phyloP scores from a whole-genome alignment of 2,888 invertebrate genomes.

The Incurvaria masculella region DNA sequence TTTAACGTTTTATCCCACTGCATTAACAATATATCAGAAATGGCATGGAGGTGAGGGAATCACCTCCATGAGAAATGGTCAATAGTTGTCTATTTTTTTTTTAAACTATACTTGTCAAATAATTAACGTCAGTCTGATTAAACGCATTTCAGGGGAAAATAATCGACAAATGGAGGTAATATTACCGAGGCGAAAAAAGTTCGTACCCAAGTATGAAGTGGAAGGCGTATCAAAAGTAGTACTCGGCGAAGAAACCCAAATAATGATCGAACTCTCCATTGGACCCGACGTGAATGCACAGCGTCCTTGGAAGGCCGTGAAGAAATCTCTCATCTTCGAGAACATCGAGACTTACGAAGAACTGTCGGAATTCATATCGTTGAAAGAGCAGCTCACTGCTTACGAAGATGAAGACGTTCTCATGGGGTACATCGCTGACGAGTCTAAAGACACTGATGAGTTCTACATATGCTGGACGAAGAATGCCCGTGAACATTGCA shows the following conservation, averaged over 20 bases:
- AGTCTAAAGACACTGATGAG: constrained; percentile 60
- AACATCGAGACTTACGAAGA: constrained; percentile 57
- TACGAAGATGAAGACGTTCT: constrained; percentile 47
- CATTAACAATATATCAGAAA: no score
- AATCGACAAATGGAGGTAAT: neutral
- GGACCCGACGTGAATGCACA: constrained; percentile 69
- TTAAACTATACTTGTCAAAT: no score
- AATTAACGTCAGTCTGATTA: no score
- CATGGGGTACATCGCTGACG: constrained; percentile 65
- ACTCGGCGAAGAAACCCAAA: constrained; percentile 57
- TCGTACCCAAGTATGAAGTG: constrained; percentile 49
- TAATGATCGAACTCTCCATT: constrained; percentile 60
- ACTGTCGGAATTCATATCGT: constrained; percentile 37
- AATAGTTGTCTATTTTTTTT: no score
- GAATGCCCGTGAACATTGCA: constrained; percentile 53
- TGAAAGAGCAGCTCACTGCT: constrained; percentile 36
- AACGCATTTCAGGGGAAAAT: neutral
- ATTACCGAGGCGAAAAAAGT: constrained; percentile 36
- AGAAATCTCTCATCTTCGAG: constrained; percentile 60
- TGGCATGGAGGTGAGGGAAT: no score
- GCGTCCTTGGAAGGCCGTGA: constrained; percentile 68
- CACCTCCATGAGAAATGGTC: no score
- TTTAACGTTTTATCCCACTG: no score
- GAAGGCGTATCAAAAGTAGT: constrained; percentile 54
- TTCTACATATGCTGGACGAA: constrained; percentile 65